Conservation (phyloP, 2,888 invertebrate species). For the Myopa testacea region DNA sequence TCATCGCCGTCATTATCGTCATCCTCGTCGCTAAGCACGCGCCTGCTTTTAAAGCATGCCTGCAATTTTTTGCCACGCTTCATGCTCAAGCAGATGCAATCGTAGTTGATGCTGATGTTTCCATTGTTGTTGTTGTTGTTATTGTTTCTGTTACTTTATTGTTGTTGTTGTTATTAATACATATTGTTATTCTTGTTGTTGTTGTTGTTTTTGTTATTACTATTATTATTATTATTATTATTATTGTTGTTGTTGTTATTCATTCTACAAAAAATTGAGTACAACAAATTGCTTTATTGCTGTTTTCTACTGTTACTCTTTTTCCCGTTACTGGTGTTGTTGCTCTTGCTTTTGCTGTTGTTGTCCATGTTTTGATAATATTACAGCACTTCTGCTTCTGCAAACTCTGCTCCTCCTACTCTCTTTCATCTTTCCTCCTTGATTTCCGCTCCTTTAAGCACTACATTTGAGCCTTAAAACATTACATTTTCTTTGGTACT, state of each 20-base stretch:
- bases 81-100: constrained; percentile 7
- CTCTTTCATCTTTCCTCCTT: neutral
- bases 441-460: neutral
- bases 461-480: neutral
- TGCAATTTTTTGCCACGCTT: constrained; percentile 14
- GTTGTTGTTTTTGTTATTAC: neutral
- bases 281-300: neutral
- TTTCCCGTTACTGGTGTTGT: no score
- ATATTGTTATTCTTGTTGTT: no score
- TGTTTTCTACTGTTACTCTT: neutral
- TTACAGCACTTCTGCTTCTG: constrained; percentile 5
- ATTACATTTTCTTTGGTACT: neutral
- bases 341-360: neutral
- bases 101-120: neutral
- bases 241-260: neutral
- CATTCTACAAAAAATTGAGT: neutral
- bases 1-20: no score
- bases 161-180: neutral
- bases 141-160: neutral
- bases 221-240: neutral
- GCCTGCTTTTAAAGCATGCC: neutral
- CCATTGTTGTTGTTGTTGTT: neutral
- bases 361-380: neutral
- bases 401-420: neutral
- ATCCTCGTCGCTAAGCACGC: neutral